Evolutionary conservation across 1,140 invertebrate species (phyloP).

Genomic region (Conus betulinus): DNA sequence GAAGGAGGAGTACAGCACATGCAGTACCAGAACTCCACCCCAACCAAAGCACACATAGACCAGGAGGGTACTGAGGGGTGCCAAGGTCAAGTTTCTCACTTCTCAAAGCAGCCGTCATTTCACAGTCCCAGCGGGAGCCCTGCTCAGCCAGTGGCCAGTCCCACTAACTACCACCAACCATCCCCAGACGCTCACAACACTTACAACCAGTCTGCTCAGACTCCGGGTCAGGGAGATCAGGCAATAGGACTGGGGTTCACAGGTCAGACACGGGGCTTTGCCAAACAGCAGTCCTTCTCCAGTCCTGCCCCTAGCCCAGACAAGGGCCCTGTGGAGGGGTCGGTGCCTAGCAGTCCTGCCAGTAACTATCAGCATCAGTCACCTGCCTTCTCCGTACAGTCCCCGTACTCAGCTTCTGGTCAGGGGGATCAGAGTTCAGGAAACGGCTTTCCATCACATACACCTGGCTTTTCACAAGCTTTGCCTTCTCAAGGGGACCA

Average conservation of each 20-base stretch:
- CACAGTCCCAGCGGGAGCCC: conserved; percentile 15
- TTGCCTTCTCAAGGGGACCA: not conserved
- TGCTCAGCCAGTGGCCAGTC: not conserved
- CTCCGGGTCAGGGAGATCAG: conserved; percentile 3
- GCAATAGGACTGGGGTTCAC: not conserved
- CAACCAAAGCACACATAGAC: not conserved
- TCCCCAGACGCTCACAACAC: not conserved
- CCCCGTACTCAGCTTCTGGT: not conserved
- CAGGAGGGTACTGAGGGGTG: not conserved
- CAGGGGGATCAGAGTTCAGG: conserved; percentile 7
- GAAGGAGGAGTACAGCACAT: not conserved
- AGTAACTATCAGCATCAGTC: conserved; percentile 20
- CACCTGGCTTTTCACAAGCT: not conserved
- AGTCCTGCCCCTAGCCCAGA: conserved; percentile 10
- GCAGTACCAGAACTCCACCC: not conserved
- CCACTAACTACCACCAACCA: conserved; percentile 1
- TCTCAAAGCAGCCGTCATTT: conserved; percentile 16
- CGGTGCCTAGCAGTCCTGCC: conserved; percentile 12
- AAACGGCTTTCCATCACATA: not conserved
- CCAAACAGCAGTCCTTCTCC: not conserved
- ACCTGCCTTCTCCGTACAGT: not conserved
- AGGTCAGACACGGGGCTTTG: not conserved
- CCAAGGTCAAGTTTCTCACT: not conserved
- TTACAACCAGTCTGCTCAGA: not conserved
- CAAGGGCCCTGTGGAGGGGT: not conserved